Percentiles rank a stretch among this genome's conserved stretches.
These are phyloP conservation scores for Corythucha ciliata DNA, from an alignment of 2,888 invertebrate genomes.

Conservation along the genomic window DNA sequence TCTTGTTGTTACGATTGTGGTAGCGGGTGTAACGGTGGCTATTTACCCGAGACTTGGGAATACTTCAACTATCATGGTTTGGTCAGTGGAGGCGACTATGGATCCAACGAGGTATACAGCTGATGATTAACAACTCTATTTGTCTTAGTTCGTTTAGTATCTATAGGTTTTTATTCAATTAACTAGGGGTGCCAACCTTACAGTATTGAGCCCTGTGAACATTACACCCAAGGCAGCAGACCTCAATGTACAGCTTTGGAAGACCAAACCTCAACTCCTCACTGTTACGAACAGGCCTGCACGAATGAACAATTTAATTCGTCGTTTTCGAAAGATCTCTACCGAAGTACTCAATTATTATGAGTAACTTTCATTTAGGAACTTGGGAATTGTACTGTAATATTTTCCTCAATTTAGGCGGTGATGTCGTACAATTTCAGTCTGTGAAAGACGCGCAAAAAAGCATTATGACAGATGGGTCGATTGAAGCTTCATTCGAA, in stretches of 20 bases:
- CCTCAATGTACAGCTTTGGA: conserved; percentile 42
- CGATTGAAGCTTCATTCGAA: conserved; percentile 80
- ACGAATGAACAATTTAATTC: too few relatives aligned
- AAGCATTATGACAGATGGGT: conserved; percentile 78
- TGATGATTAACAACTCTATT: neutral
- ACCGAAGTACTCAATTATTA: too few relatives aligned
- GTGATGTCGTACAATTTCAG: too few relatives aligned
- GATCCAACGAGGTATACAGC: conserved; percentile 49
- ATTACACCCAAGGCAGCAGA: conserved; percentile 70
- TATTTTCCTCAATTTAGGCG: too few relatives aligned
- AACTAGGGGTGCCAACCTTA: conserved; percentile 71
- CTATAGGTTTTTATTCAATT: neutral
- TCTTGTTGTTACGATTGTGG: conserved; percentile 72
- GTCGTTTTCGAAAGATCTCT: too few relatives aligned
- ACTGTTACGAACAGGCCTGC: too few relatives aligned
- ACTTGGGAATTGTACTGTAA: too few relatives aligned
- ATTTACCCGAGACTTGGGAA: conserved; percentile 66
- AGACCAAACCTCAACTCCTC: too few relatives aligned
- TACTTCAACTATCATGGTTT: conserved; percentile 75
- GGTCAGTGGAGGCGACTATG: conserved; percentile 77
- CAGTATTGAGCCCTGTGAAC: conserved; percentile 74
- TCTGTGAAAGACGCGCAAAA: too few relatives aligned
- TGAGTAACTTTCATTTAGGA: too few relatives aligned
- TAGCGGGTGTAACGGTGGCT: conserved; percentile 72
- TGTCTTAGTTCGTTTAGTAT: neutral